phyloP scores from a whole-genome alignment of 2,797 vertebrate genomes.

The Nannoperca australis region DNA sequence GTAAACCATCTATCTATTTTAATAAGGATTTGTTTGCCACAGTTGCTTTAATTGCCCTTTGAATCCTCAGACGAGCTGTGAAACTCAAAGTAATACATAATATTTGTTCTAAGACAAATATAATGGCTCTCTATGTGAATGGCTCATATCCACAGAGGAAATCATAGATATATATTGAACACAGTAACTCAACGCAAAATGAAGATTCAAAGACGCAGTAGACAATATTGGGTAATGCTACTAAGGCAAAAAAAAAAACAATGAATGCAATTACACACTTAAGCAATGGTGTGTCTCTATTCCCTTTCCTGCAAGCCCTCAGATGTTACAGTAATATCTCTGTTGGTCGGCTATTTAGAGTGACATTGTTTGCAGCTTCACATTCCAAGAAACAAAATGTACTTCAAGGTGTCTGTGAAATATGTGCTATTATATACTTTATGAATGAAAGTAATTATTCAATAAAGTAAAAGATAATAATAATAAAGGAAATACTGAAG shows the following conservation, averaged over 20 bases:
- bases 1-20: constrained; percentile 26
- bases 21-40: constrained; percentile 33
- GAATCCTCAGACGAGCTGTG: constrained; percentile 18
- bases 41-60: constrained; percentile 31
- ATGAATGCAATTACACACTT: neutral
- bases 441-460: neutral
- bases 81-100: constrained; percentile 8
- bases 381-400: neutral
- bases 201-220: neutral
- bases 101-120: neutral
- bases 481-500: neutral
- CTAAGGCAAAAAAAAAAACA: neutral
- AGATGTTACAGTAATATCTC: neutral
- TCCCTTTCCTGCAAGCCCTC: neutral
- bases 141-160: constrained; percentile 14
- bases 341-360: neutral
- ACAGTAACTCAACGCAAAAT: neutral
- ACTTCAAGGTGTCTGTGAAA: neutral
- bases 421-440: neutral
- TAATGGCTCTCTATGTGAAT: constrained; percentile 1
- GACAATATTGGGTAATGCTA: neutral
- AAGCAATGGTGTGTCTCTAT: neutral
- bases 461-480: neutral
- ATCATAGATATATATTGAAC: constrained; percentile 1
- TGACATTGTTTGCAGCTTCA: neutral